Conservation (phyloP, 2,888 invertebrate genomes). For the Caenorhabditis sp. region DNA sequence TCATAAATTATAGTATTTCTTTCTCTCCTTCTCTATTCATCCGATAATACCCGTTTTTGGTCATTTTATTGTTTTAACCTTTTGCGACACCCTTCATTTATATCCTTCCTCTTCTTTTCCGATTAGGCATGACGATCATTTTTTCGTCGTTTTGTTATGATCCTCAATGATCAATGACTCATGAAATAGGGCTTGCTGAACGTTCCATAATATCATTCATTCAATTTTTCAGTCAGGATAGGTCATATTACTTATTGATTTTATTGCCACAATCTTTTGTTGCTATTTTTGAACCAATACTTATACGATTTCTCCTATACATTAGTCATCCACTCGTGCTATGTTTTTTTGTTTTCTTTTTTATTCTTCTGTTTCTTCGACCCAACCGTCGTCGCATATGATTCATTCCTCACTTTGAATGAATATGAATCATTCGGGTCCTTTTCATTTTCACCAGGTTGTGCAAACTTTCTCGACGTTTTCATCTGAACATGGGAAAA, state of each 20-base stretch:
- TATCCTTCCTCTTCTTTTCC: neutral
- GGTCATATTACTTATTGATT: too few species aligned
- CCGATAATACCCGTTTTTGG: neutral
- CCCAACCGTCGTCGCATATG: neutral
- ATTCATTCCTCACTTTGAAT: neutral
- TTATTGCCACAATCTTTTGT: too few species aligned
- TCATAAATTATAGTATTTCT: neutral
- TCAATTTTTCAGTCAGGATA: too few species aligned
- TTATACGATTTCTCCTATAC: neutral
- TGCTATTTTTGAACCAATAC: too few species aligned
- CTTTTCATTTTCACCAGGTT: neutral
- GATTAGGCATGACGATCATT: neutral
- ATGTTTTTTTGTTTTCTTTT: neutral
- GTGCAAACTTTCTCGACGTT: too few species aligned
- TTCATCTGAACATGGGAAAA: too few species aligned
- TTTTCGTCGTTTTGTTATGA: neutral
- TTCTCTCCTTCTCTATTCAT: neutral
- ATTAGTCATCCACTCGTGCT: neutral
- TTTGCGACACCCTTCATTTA: neutral
- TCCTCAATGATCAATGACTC: neutral
- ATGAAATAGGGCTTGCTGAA: neutral
- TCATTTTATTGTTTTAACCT: slow-evolving; percentile 1
- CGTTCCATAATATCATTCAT: too few species aligned
- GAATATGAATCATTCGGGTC: neutral
- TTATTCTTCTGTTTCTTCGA: neutral